Evolutionary conservation across 2,113 vertebrate species (phyloP), one percentile per base, ranked within the genome.

Genomic region (Tursiops truncatus): DNA sequence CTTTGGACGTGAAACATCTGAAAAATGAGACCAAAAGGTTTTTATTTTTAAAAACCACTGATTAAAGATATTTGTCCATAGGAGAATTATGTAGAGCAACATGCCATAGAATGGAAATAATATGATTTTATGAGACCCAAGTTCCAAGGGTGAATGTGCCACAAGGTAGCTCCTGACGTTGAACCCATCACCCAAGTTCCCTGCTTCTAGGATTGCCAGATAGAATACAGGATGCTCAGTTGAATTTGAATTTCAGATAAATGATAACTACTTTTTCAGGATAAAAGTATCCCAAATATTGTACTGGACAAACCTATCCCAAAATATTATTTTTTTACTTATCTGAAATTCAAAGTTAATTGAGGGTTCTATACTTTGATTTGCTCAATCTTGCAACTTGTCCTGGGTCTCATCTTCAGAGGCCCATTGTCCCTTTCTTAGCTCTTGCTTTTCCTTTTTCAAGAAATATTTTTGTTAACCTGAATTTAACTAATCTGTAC

Each of bases 401-500:
- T 33, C 18, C 71, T 67, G 38, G 13, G 6, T 82, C 23, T 38
- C 23, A 38, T 60, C 80, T 77, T 92, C 33, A 67, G 53, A 58
- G 25, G 20, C 5, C 21, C 23, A 53, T 2, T 14, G 41, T 13
- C 5, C 8, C 53, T 73, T 60, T 83, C 53, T 60, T 56, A 91
- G 36, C 9, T 67, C 2, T 38, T 50, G 25, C 56, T 79, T 89
- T 92, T 76, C 6, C 50, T 56, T 38, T 68, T 76, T 50, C 15
- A 65, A 14, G n/a, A 71, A 58, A 20, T 77, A 81, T n/a, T 90
- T 88, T 94, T 96, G 18, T 26, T 92, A 82, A 94, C 70, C 60
- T 77, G 38, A 65, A 84, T 58, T 89, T 83, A 81, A 70, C 15
- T 62, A 25, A 79, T 26, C 21, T 74, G 44, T 71, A n/a, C 31